Evolutionary conservation across 2,113 vertebrate species (phyloP).

Genomic region (Tetrao urogallus): DNA sequence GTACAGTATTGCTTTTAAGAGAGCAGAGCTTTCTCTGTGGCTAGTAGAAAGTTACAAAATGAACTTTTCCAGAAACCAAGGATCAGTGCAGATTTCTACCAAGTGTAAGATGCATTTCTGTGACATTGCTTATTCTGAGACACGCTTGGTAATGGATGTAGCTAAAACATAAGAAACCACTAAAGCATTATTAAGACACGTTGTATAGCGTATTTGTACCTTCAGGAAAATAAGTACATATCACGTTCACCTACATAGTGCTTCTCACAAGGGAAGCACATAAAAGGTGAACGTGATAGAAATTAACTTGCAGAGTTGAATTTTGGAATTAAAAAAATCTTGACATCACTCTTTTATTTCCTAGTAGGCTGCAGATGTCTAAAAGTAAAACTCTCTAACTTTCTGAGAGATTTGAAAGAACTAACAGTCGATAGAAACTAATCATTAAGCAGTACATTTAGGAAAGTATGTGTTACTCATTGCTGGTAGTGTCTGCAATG

Average conservation of each 20-base stretch:
- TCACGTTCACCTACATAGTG: background rate
- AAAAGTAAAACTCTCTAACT: background rate
- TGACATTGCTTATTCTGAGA: background rate
- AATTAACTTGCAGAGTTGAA: background rate
- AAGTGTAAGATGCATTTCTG: background rate
- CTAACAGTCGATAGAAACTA: background rate
- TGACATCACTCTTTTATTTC: background rate
- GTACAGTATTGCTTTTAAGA: background rate
- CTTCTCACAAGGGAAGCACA: background rate
- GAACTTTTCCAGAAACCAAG: background rate
- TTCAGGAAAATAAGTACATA: background rate
- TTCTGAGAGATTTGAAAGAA: background rate
- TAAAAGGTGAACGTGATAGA: background rate
- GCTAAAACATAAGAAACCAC: background rate
- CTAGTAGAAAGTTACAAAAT: background rate
- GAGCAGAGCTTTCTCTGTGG: background rate
- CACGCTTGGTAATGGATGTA: background rate
- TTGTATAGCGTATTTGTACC: background rate
- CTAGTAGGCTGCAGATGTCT: background rate
- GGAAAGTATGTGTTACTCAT: rapidly evolving
- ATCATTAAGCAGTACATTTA: background rate
- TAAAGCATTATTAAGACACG: background rate
- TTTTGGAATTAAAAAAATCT: background rate
- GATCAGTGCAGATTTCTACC: background rate
- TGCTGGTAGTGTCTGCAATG: background rate